Percentiles rank a stretch among this genome's conserved stretches.
Evolutionary conservation across 2,113 vertebrate genomes (phyloP).

Genomic region (Morone saxatilis): DNA sequence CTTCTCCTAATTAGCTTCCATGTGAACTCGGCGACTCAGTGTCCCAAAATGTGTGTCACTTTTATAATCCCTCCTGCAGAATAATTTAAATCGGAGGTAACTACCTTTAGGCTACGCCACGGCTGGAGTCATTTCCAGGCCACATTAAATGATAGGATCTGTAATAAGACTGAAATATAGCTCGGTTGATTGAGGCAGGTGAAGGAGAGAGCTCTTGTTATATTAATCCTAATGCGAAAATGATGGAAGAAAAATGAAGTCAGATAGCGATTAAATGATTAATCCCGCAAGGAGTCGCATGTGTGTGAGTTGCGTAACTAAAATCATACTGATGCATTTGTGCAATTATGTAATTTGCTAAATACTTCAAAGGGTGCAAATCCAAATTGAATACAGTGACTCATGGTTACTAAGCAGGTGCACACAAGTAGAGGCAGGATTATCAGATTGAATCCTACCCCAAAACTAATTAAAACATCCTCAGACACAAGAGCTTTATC

Average conservation of each 20-base stretch:
- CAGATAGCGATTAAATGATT: conserved; percentile 48
- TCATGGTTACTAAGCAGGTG: conserved; percentile 40
- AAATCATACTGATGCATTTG: conserved; percentile 47
- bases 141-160: conserved; percentile 82
- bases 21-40: conserved; percentile 52
- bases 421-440: conserved; percentile 23
- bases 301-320: conserved; percentile 33
- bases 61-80: conserved; percentile 63
- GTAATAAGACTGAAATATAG: conserved; percentile 68
- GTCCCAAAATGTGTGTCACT: conserved; percentile 60
- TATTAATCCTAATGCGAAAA: conserved; percentile 68
- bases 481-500: conserved; percentile 44
- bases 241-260: conserved; percentile 63
- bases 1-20: conserved; percentile 72
- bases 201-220: conserved; percentile 55
- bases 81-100: conserved; percentile 51
- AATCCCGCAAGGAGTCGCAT: conserved; percentile 26
- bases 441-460: conserved; percentile 46
- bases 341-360: conserved; percentile 61
- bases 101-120: conserved; percentile 57
- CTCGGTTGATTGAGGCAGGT: conserved; percentile 63
- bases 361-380: conserved; percentile 46
- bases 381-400: conserved; percentile 53
- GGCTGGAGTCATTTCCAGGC: conserved; percentile 61
- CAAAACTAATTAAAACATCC: conserved; percentile 59